These are phyloP conservation scores for Drosophila chauvacae DNA, from an alignment of 1,140 invertebrate genomes.

Conservation along the genomic window DNA sequence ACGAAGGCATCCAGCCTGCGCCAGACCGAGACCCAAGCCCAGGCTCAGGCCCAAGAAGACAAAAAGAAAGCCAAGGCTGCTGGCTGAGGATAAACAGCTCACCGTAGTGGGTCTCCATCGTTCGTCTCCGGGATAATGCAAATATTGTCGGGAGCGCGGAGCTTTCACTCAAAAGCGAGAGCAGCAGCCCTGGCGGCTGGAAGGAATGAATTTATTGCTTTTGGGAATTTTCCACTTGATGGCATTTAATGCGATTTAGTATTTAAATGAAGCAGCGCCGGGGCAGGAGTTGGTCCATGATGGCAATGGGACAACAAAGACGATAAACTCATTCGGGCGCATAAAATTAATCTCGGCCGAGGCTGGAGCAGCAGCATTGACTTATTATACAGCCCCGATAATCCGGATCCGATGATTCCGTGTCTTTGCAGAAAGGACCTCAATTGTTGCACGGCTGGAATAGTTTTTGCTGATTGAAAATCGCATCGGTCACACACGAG, in stretches of 20 bases:
- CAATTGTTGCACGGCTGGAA: slow-evolving; percentile 33
- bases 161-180: slow-evolving; percentile 66
- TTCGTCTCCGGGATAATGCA: slow-evolving; percentile 61
- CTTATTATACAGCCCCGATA: slow-evolving; percentile 22
- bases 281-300: slow-evolving; percentile 15
- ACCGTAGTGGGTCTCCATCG: slow-evolving; percentile 18
- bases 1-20: slow-evolving; percentile 21
- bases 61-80: slow-evolving; percentile 52
- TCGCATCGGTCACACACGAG: slow-evolving; percentile 66
- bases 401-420: slow-evolving; percentile 2
- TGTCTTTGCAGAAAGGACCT: neutral
- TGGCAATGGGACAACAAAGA: slow-evolving; percentile 67
- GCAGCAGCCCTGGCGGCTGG: slow-evolving; percentile 37
- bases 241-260: slow-evolving; percentile 83
- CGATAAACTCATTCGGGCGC: slow-evolving; percentile 75
- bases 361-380: slow-evolving; percentile 10
- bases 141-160: slow-evolving; percentile 71
- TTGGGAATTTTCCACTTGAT: slow-evolving; percentile 82
- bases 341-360: slow-evolving; percentile 76
- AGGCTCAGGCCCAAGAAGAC: slow-evolving; percentile 40
- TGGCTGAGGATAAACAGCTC: slow-evolving; percentile 68
- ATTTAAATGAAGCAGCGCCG: slow-evolving; percentile 77
- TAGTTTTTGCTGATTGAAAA: slow-evolving; percentile 64
- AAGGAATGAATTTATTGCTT: slow-evolving; percentile 81
- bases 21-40: slow-evolving; percentile 36